Base-by-base conservation (phyloP, 2,888 invertebrate species). In the Ectemnius cavifrons region DNA sequence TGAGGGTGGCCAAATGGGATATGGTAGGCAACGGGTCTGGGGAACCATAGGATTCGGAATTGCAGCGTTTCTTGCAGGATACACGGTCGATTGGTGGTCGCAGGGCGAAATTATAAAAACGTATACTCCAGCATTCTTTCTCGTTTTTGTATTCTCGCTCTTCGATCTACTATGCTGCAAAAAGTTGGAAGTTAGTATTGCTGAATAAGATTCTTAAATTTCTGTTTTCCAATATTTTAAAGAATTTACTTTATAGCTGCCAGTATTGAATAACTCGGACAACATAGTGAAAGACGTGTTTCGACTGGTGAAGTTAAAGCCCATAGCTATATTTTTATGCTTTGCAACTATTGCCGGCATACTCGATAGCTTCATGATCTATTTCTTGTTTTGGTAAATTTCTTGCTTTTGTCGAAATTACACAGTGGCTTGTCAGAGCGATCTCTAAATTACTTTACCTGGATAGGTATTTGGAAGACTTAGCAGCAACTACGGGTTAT, bases 21-120 rank as follows among this genome's bases (percentile, higher is more conserved):
- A 96, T 85, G 96, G 97, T 0, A 93, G 93, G 6, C 96, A 97
- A 87, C 92, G 97, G 18, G 95, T 96, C 0, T 96, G 96, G 95
- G 97, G 96, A 4, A 96, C 96, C 0, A 94, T 95, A 4, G 96
- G 96, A 0, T 97, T 96, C 84, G 96, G 96, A 0, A 80, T 94
- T 4, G 94, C 96, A 0, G 96, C 96, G 0, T 88, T 96, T 0
- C 85, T 95, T 0, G 93, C 95, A 0, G 96, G 96, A 0, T 94
- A 94, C 88, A 91, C 94, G 0, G 93, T 96, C 0, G 94, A 96
- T 87, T 85, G 91, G n/a, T 93, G 93, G 85, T 95, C 96, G 0
- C 88, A 89, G 23, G 92, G 92, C 13, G 90, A 91, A 0, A 79
- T 84, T 0, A 88, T 92, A 1, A 95, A 95, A 84, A 93, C 94